Percentiles rank a stretch among this genome's conserved stretches.
These are phyloP conservation scores for Platycercus adscitus DNA, from an alignment of 2,113 vertebrate species.

Conservation along the genomic window DNA sequence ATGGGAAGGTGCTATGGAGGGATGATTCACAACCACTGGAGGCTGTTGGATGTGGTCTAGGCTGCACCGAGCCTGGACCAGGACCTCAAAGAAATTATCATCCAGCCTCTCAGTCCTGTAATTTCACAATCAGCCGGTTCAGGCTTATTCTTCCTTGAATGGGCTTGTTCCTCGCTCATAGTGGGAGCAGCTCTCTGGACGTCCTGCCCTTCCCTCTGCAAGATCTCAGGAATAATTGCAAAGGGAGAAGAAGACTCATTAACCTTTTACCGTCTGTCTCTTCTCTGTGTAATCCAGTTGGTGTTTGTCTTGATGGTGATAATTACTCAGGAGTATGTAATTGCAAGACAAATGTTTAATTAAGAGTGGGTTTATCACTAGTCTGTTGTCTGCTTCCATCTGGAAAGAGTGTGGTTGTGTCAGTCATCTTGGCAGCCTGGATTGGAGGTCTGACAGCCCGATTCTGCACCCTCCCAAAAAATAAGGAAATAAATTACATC, in stretches of 20 bases:
- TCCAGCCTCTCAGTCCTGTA: background rate
- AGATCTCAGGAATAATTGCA: background rate
- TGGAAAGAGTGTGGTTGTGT: background rate
- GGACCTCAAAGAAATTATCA: background rate
- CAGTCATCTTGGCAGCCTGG: background rate
- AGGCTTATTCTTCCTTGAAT: background rate
- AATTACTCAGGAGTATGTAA: slow-evolving; percentile 35
- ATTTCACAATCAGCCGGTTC: background rate
- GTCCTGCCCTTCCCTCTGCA: background rate
- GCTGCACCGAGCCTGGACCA: background rate
- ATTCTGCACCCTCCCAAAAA: background rate
- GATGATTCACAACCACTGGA: background rate
- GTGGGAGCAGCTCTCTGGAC: background rate
- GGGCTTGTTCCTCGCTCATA: background rate
- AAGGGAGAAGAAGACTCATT: background rate
- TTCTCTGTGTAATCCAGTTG: background rate
- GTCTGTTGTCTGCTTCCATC: slow-evolving; percentile 43
- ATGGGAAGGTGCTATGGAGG: accelerated
- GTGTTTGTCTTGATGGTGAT: slow-evolving; percentile 22
- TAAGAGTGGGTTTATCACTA: slow-evolving; percentile 24
- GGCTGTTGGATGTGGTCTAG: background rate
- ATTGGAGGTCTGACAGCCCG: accelerated
- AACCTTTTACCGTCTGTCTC: slow-evolving; percentile 21
- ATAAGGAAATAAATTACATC: background rate
- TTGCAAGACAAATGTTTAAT: slow-evolving; percentile 54